Conservation (phyloP, 2,113 vertebrate species). For the Percopsis transmontana region DNA sequence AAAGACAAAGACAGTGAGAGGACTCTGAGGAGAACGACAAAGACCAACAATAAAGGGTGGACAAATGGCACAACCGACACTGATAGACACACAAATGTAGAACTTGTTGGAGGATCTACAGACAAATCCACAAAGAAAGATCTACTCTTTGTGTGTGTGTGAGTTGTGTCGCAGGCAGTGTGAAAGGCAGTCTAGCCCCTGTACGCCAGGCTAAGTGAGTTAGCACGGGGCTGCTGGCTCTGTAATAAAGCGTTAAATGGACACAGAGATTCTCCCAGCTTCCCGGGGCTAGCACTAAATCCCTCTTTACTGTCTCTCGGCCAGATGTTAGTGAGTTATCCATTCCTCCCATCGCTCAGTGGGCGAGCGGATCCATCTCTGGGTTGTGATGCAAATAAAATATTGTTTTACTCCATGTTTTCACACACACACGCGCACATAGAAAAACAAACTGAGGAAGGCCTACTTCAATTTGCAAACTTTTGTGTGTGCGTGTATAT, state of each 20-base stretch:
- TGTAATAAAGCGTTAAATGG: conserved; percentile 99
- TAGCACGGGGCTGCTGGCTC: conserved; percentile 96
- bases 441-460: not conserved
- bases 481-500: not conserved
- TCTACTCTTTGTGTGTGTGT: not conserved
- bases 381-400: conserved; percentile 81
- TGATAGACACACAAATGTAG: not conserved
- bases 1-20: conserved; percentile 10
- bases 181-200: conserved; percentile 86
- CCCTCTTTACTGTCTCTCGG: conserved; percentile 98
- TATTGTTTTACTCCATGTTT: conserved; percentile 69
- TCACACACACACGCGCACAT: conserved; percentile 27
- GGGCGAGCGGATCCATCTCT: conserved; percentile 92
- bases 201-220: conserved; percentile 93
- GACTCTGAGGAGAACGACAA: not conserved
- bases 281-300: conserved; percentile 98
- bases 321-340: conserved; percentile 99
- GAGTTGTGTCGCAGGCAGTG: conserved; percentile 55
- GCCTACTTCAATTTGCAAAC: too few relatives aligned
- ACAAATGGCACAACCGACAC: not conserved
- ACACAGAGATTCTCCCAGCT: conserved; percentile 96
- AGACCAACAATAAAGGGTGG: conserved; percentile 9
- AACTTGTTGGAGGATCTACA: not conserved
- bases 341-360: conserved; percentile 94
- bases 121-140: conserved; percentile 35